Conservation (phyloP, 2,113 vertebrate genomes). For the Tetrao urogallus region DNA sequence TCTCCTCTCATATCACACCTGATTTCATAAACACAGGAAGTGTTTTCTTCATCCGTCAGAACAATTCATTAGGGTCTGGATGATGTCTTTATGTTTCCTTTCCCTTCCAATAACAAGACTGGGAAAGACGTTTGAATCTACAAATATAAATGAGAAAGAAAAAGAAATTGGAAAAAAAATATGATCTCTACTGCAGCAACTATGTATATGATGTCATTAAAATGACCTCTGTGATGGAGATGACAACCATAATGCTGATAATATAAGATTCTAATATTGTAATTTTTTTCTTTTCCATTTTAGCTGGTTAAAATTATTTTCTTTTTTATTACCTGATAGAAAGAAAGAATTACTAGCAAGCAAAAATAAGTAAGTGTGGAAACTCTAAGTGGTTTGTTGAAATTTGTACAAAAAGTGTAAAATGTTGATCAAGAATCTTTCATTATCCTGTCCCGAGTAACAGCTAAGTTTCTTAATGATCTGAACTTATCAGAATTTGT, state of each 20-base stretch:
- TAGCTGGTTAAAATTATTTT: neutral
- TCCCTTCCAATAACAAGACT: neutral
- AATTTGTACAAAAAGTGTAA: neutral
- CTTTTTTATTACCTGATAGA: neutral
- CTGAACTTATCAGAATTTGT: neutral
- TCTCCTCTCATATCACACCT: neutral
- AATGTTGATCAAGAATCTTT: neutral
- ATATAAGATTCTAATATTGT: neutral
- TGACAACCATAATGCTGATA: neutral
- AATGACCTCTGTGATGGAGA: accelerated
- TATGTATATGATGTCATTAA: neutral
- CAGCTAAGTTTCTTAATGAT: neutral
- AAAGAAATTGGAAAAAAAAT: neutral
- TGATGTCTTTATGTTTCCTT: neutral
- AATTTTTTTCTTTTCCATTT: neutral
- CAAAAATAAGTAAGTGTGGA: neutral
- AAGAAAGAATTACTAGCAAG: neutral
- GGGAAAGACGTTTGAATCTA: neutral
- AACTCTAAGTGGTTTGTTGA: neutral
- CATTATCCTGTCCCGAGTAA: neutral
- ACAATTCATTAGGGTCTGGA: neutral
- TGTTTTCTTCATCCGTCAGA: neutral
- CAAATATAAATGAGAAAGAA: neutral
- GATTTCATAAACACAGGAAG: neutral
- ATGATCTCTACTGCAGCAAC: neutral